phyloP scores from a whole-genome alignment of 2,888 invertebrate genomes.

The Octonoba sinensis region DNA sequence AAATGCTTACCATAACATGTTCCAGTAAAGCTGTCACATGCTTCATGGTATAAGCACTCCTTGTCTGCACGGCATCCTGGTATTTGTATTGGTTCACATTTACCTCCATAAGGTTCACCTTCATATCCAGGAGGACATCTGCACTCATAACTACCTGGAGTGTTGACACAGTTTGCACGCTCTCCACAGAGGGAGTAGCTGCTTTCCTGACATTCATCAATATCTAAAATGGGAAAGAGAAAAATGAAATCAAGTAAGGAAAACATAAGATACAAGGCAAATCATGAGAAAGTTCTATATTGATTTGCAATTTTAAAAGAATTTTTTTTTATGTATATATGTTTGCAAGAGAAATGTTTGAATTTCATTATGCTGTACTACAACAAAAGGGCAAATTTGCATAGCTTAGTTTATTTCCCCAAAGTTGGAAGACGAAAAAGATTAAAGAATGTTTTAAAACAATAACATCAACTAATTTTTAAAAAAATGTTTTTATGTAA shows the following conservation, averaged over 20 bases:
- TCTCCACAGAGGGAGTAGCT: constrained; percentile 84
- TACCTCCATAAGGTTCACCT: constrained; percentile 67
- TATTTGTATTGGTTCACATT: constrained; percentile 59
- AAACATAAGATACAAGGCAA: too few species aligned
- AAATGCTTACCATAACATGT: constrained; percentile 74
- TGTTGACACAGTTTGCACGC: constrained; percentile 88
- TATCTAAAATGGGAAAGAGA: constrained; percentile 73
- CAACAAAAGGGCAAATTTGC: too few species aligned
- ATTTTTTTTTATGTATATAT: too few species aligned
- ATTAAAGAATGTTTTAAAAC: too few species aligned
- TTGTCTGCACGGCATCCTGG: constrained; percentile 65
- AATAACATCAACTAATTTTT: too few species aligned
- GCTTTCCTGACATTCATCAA: constrained; percentile 83
- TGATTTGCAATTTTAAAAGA: too few species aligned
- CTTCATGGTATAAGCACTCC: constrained; percentile 66
- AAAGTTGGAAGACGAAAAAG: too few species aligned
- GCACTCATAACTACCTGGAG: constrained; percentile 76
- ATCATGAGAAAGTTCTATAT: too few species aligned
- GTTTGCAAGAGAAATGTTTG: too few species aligned
- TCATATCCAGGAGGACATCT: constrained; percentile 66
- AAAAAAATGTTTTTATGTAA: too few species aligned
- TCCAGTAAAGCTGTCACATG: constrained; percentile 73
- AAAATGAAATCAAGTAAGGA: not conserved
- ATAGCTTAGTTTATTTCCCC: too few species aligned
- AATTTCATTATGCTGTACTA: too few species aligned